A percentile compares a stretch with the other conserved stretches of the same genome.
phyloP scores from a whole-genome alignment of 2,797 vertebrate genomes.

The Mareca penelope region DNA sequence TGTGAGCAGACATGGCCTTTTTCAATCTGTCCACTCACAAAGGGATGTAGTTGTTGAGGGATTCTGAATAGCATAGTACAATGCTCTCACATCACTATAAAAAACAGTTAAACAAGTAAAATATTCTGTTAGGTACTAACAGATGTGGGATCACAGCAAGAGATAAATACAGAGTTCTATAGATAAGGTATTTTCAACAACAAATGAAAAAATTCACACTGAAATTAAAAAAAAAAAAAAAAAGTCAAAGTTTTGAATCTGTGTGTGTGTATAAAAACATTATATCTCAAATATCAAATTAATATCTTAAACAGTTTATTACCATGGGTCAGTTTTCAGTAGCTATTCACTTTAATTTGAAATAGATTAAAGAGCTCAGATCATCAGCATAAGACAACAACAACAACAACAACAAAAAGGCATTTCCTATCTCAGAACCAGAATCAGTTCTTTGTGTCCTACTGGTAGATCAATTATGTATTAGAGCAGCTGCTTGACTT shows the following conservation, averaged over 20 bases:
- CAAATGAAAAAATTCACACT: background rate
- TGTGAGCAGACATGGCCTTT: background rate
- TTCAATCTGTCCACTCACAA: background rate
- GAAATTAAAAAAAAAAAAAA: background rate
- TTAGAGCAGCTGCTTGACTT: constrained; percentile 38
- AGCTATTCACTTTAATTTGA: background rate
- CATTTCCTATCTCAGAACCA: background rate
- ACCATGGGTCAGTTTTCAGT: background rate
- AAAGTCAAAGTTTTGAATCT: background rate
- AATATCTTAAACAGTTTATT: constrained; percentile 9
- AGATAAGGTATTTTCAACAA: background rate
- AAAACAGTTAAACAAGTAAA: background rate
- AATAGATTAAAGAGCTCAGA: constrained; percentile 5
- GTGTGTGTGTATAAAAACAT: background rate
- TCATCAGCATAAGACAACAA: background rate
- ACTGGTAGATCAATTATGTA: constrained; percentile 50
- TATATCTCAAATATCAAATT: background rate
- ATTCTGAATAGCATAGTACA: background rate
- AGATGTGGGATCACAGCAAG: background rate
- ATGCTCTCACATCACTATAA: background rate
- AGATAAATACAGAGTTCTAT: background rate
- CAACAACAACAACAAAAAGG: background rate
- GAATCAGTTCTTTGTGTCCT: background rate
- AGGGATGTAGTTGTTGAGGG: background rate
- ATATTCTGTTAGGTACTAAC: background rate